Evolutionary conservation across 2,797 vertebrate species (phyloP).

Genomic region (Myotis daubentonii): DNA sequence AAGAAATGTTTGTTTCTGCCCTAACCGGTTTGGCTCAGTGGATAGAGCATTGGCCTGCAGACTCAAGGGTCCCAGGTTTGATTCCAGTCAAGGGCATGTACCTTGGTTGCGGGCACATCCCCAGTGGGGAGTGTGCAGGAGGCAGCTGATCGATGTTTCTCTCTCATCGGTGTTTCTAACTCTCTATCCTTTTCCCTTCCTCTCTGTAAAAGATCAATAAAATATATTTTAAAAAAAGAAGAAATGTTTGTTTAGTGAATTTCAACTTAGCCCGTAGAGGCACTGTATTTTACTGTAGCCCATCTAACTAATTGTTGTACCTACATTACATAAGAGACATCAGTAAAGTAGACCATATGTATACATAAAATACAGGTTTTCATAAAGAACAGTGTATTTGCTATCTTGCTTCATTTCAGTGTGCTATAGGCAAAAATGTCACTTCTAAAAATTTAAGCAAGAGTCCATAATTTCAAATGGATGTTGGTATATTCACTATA

Average conservation of each 20-base stretch:
- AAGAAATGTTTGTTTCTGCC: neutral
- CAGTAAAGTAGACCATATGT: neutral
- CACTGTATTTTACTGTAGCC: neutral
- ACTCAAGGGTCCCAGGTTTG: too few species aligned
- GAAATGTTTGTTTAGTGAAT: neutral
- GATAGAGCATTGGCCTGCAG: too few species aligned
- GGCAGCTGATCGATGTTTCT: too few species aligned
- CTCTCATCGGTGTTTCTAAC: too few species aligned
- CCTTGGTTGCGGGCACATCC: too few species aligned
- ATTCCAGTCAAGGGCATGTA: too few species aligned
- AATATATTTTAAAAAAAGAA: too few species aligned
- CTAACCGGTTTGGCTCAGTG: too few species aligned
- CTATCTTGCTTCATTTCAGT: neutral
- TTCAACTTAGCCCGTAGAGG: neutral
- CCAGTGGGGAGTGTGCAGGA: too few species aligned
- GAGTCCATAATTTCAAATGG: neutral
- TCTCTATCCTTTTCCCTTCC: too few species aligned
- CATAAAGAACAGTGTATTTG: neutral
- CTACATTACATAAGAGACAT: neutral
- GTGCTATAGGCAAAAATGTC: neutral
- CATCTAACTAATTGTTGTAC: neutral
- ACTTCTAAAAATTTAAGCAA: constrained; percentile 1
- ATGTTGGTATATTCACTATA: neutral
- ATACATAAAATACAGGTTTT: neutral
- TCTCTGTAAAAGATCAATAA: too few species aligned